A percentile compares a stretch with the other conserved stretches of the same genome.
Conservation (phyloP, 2,797 vertebrate genomes). For the Sebastiscus albofasciatus region DNA sequence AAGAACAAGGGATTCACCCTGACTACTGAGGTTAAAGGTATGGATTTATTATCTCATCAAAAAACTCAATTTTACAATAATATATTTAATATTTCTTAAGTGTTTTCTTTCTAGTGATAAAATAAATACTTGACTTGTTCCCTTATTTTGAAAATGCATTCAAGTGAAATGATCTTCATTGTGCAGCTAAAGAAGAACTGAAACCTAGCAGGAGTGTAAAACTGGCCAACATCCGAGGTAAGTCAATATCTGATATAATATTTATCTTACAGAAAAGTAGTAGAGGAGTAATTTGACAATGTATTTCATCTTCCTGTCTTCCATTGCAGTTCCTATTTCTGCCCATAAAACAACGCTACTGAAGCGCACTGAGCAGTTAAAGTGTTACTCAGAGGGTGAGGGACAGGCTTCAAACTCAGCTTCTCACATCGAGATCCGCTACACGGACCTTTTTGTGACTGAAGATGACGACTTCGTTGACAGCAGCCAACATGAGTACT, state of each 20-base stretch:
- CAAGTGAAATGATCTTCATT: neutral
- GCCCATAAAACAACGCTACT: conserved; percentile 74
- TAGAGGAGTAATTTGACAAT: neutral
- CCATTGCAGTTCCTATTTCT: conserved; percentile 64
- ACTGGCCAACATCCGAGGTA: conserved; percentile 53
- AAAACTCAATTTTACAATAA: neutral
- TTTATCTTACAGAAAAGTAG: neutral
- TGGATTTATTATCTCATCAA: neutral
- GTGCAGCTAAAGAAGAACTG: conserved; percentile 37
- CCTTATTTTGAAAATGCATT: neutral
- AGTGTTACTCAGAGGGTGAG: conserved; percentile 68
- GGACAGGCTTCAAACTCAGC: conserved; percentile 54
- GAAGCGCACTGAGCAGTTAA: conserved; percentile 68
- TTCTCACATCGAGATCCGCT: conserved; percentile 78
- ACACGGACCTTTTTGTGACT: conserved; percentile 80
- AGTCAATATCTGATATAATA: neutral
- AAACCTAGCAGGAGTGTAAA: conserved; percentile 41
- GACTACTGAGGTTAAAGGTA: conserved; percentile 49
- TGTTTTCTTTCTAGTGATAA: neutral
- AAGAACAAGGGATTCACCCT: conserved; percentile 61
- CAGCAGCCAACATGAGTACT: conserved; percentile 75
- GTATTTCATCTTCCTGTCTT: neutral
- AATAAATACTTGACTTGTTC: neutral
- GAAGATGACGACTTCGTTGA: conserved; percentile 58
- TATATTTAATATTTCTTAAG: neutral